A percentile compares a stretch with the other conserved stretches of the same genome.
These are phyloP conservation scores for Anarhynchus alexandrinus DNA, from an alignment of 2,113 vertebrate genomes.

Conservation along the genomic window DNA sequence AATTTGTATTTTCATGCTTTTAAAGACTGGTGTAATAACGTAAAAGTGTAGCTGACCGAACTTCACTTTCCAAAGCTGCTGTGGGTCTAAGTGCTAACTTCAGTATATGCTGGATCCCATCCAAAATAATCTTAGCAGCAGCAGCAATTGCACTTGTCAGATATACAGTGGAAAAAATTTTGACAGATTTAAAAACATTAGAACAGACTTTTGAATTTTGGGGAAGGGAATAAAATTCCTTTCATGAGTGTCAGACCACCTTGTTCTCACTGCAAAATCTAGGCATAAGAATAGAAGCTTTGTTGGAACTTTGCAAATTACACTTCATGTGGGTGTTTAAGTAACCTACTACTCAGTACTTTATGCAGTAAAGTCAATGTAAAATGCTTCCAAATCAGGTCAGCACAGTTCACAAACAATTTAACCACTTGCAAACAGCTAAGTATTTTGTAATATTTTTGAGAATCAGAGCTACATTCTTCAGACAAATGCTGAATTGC, in stretches of 20 bases:
- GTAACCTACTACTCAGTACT: background rate
- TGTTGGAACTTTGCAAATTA: background rate
- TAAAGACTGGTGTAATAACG: background rate
- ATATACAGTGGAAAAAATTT: background rate
- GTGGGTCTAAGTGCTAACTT: background rate
- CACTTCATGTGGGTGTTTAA: background rate
- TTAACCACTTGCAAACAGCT: background rate
- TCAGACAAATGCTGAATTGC: background rate
- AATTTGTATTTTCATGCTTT: background rate
- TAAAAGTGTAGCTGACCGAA: background rate
- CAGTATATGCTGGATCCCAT: background rate
- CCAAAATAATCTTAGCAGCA: background rate
- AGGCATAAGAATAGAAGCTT: background rate
- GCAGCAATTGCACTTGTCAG: background rate
- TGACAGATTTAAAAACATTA: background rate
- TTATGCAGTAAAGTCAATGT: background rate
- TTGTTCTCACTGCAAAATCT: background rate
- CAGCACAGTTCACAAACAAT: background rate
- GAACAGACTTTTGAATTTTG: background rate
- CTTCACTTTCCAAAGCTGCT: background rate
- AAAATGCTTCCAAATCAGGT: background rate
- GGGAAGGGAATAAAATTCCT: background rate
- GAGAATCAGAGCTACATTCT: background rate
- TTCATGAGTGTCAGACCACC: background rate
- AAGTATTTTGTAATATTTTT: background rate